These are phyloP conservation scores for Agriotes lineatus DNA, from an alignment of 2,888 invertebrate species.

Conservation along the genomic window DNA sequence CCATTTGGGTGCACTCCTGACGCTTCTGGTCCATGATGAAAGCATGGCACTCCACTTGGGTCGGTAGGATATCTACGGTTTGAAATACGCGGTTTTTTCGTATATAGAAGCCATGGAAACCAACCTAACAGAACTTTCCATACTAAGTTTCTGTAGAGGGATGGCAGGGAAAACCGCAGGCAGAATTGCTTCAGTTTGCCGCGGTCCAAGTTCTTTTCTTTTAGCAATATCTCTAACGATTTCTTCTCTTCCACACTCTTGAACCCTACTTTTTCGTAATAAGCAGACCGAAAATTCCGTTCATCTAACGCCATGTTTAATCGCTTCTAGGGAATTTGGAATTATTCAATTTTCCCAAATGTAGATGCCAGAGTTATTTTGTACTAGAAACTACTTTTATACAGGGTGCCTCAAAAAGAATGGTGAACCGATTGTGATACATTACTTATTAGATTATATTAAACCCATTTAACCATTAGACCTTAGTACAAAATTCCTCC, in stretches of 20 bases:
- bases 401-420: no score
- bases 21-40: slow-evolving; percentile 82
- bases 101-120: no score
- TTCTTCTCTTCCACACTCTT: slow-evolving; percentile 92
- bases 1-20: slow-evolving; percentile 81
- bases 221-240: slow-evolving; percentile 88
- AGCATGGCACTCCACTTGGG: slow-evolving; percentile 80
- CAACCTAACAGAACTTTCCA: slow-evolving; percentile 89
- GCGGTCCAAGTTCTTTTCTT: slow-evolving; percentile 85
- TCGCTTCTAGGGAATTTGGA: no score
- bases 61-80: slow-evolving; percentile 82
- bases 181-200: slow-evolving; percentile 88
- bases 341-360: no score
- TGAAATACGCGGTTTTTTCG: no score
- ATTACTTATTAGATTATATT: no score
- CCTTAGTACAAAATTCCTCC: no score
- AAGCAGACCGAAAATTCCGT: slow-evolving; percentile 84
- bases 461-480: no score
- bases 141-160: slow-evolving; percentile 81
- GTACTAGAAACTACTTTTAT: no score
- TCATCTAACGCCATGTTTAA: slow-evolving; percentile 75
- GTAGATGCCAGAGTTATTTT: no score
- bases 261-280: slow-evolving; percentile 91
- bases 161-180: slow-evolving; percentile 85
- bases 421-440: no score